phyloP scores from a whole-genome alignment of 2,113 vertebrate species.

The Melanerpes aurifrons region DNA sequence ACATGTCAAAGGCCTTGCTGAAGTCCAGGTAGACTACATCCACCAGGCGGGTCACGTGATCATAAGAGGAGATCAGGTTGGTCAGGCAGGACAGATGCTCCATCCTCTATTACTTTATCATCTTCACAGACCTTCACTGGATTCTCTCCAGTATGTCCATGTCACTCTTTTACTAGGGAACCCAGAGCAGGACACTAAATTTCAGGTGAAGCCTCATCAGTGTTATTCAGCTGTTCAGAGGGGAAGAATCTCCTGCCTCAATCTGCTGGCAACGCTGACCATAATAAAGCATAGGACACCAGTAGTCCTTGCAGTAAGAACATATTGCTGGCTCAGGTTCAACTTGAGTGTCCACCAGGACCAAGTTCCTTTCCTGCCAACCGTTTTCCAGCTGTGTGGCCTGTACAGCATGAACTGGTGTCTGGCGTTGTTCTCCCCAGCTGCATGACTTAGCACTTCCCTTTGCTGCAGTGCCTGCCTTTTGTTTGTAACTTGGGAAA shows the following conservation, averaged over 20 bases:
- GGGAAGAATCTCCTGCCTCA: background rate
- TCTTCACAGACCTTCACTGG: background rate
- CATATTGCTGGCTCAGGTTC: fast-evolving
- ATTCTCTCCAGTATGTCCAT: background rate
- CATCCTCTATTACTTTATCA: background rate
- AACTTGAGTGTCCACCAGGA: background rate
- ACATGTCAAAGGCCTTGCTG: too few relatives aligned
- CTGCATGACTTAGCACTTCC: background rate
- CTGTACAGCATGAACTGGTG: background rate
- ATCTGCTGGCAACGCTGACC: background rate
- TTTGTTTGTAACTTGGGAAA: background rate
- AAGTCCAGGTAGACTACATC: too few relatives aligned
- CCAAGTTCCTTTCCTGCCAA: background rate
- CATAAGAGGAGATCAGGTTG: too few relatives aligned
- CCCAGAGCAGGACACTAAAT: background rate
- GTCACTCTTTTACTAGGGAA: background rate
- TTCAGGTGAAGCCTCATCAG: background rate
- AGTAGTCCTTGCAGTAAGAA: background rate
- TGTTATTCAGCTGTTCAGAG: background rate
- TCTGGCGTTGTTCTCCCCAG: background rate
- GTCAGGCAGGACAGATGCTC: background rate
- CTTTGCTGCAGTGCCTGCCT: background rate
- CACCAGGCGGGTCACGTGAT: too few relatives aligned
- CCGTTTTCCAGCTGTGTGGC: background rate
- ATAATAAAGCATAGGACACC: background rate